These are phyloP conservation scores for Thaumetopoea pityocampa DNA, from an alignment of 1,140 invertebrate species.

Conservation along the genomic window DNA sequence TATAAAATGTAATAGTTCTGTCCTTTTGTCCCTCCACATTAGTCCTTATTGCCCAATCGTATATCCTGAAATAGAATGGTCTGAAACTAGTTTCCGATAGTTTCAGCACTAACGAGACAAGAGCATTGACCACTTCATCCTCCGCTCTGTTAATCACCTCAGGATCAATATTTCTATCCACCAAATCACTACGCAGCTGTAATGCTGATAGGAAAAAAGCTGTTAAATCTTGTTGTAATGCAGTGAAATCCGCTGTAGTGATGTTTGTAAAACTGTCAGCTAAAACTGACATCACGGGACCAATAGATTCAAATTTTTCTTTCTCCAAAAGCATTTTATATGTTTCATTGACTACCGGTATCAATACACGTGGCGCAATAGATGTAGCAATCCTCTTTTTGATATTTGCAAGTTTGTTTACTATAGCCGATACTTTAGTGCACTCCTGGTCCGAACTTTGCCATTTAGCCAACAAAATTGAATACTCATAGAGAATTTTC, in stretches of 20 bases:
- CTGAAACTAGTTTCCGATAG: slow-evolving; percentile 91
- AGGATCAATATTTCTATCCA: slow-evolving; percentile 48
- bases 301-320: slow-evolving; percentile 78
- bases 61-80: slow-evolving; percentile 91
- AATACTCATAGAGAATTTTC: slow-evolving; percentile 82
- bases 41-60: slow-evolving; percentile 86
- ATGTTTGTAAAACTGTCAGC: slow-evolving; percentile 81
- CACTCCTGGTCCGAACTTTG: slow-evolving; percentile 58
- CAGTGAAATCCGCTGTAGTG: slow-evolving; percentile 78
- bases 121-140: slow-evolving; percentile 82
- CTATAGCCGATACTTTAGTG: slow-evolving; percentile 75
- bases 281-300: slow-evolving; percentile 84
- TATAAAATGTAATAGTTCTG: slow-evolving; percentile 86
- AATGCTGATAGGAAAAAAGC: slow-evolving; percentile 86
- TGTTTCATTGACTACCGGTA: slow-evolving; percentile 83
- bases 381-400: slow-evolving; percentile 81
- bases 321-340: slow-evolving; percentile 79
- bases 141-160: slow-evolving; percentile 77
- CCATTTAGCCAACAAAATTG: slow-evolving; percentile 77
- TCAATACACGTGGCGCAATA: slow-evolving; percentile 85
- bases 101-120: slow-evolving; percentile 88
- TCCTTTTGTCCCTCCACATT: slow-evolving; percentile 77
- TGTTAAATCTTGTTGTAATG: slow-evolving; percentile 80
- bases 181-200: slow-evolving; percentile 78
- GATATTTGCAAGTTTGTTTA: slow-evolving; percentile 78